Evolutionary conservation across 37 sponge, comb jelly and placozoan species (phyloP).

Genomic region (Lycopodina hypogea): DNA sequence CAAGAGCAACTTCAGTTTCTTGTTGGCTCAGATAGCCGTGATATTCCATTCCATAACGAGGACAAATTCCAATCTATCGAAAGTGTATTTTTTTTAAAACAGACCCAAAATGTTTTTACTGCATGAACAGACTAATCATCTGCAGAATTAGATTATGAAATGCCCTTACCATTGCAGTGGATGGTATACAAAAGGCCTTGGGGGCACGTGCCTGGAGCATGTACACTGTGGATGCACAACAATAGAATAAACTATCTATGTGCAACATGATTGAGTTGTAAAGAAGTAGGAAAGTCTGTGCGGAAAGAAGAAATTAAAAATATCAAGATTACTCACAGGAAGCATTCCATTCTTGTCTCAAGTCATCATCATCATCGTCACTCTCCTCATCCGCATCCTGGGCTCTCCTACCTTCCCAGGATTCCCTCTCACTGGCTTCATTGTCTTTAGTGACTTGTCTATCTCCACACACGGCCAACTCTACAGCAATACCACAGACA

Average conservation of each 20-base stretch:
- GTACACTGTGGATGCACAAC: constrained; percentile 72
- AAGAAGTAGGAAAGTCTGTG: too few relatives aligned
- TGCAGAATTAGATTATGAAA: too few relatives aligned
- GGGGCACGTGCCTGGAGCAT: constrained; percentile 69
- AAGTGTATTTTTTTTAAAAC: too few relatives aligned
- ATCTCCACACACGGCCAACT: too few relatives aligned
- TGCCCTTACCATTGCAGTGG: constrained; percentile 26
- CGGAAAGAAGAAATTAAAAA: too few relatives aligned
- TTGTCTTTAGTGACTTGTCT: too few relatives aligned
- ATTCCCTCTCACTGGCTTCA: too few relatives aligned
- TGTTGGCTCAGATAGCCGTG: constrained; percentile 54
- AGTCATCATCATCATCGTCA: not conserved
- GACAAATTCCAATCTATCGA: constrained; percentile 39
- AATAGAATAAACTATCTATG: constrained; percentile 1
- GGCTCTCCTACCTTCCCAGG: too few relatives aligned
- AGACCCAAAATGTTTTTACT: too few relatives aligned
- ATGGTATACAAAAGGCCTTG: constrained; percentile 19
- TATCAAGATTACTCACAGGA: constrained; percentile 18
- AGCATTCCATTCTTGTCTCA: constrained; percentile 32
- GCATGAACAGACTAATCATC: too few relatives aligned
- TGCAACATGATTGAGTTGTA: too few relatives aligned
- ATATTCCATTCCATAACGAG: constrained; percentile 70
- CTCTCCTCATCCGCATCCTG: not conserved
- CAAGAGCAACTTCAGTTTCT: constrained; percentile 35
- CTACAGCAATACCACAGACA: too few relatives aligned